Evolutionary conservation across 2,888 invertebrate genomes (phyloP).

Genomic region (Parnassius orleans): DNA sequence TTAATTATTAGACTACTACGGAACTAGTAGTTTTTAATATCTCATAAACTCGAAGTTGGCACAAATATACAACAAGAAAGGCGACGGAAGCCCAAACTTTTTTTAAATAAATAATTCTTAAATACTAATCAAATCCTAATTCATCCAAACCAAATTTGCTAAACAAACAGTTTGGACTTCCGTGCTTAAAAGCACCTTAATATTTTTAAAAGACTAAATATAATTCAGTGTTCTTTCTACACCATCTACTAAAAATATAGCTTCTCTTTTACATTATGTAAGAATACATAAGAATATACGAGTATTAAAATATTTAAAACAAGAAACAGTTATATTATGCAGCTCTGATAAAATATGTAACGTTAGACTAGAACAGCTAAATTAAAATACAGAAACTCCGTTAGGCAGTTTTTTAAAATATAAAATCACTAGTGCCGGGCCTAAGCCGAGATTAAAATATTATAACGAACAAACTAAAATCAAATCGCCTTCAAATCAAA

Average conservation of each 20-base stretch:
- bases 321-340: slow-evolving; percentile 37
- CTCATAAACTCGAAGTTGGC: slow-evolving; percentile 55
- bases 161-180: slow-evolving; percentile 53
- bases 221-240: slow-evolving; percentile 37
- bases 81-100: slow-evolving; percentile 54
- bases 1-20: slow-evolving; percentile 18
- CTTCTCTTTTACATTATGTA: slow-evolving; percentile 66
- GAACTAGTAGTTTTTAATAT: slow-evolving; percentile 10
- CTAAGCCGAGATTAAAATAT: slow-evolving; percentile 20
- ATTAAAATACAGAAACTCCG: slow-evolving; percentile 56
- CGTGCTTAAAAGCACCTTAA: slow-evolving; percentile 67
- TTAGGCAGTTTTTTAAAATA: slow-evolving; percentile 28
- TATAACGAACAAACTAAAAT: slow-evolving; percentile 28
- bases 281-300: slow-evolving; percentile 63
- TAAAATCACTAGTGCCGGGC: slow-evolving; percentile 44
- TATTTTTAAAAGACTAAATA: slow-evolving; percentile 44
- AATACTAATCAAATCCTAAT: slow-evolving; percentile 67
- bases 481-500: slow-evolving; percentile 40
- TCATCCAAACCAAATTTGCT: slow-evolving; percentile 50
- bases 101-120: slow-evolving; percentile 62
- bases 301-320: slow-evolving; percentile 44
- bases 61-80: slow-evolving; percentile 58
- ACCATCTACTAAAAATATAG: slow-evolving; percentile 55
- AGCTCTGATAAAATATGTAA: slow-evolving; percentile 51
- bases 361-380: slow-evolving; percentile 75